Percentiles rank a stretch among this genome's conserved stretches.
Evolutionary conservation across 2,797 vertebrate species (phyloP).

Genomic region (Bradypus variegatus): DNA sequence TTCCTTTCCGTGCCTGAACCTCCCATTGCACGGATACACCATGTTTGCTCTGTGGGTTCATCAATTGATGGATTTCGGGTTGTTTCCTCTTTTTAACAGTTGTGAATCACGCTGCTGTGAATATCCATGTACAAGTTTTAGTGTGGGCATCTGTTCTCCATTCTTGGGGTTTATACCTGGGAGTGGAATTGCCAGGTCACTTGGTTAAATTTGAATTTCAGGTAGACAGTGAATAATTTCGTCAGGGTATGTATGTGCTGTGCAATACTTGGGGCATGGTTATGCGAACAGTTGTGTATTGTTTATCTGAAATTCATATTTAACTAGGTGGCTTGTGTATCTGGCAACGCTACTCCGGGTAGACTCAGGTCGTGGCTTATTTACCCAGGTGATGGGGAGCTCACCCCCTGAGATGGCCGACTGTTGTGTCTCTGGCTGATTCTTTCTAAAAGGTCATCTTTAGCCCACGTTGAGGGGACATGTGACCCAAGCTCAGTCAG

Average conservation of each 20-base stretch:
- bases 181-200: not conserved
- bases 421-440: not conserved
- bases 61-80: not conserved
- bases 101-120: not conserved
- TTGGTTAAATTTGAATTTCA: slow-evolving; percentile 9
- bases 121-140: not conserved
- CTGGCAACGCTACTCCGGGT: not conserved
- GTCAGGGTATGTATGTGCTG: not conserved
- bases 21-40: not conserved
- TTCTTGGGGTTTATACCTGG: not conserved
- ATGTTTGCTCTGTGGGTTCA: not conserved
- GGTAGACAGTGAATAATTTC: not conserved
- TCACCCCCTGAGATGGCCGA: not conserved
- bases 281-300: not conserved
- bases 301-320: not conserved
- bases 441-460: not conserved
- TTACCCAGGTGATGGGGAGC: not conserved
- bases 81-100: not conserved
- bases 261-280: not conserved
- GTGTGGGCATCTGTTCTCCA: not conserved
- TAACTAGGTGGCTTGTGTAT: not conserved
- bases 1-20: not conserved
- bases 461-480: not conserved
- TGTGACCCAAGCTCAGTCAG: not conserved
- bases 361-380: not conserved